phyloP scores from a whole-genome alignment of 2,113 vertebrate species.

The Corythaeola cristata region DNA sequence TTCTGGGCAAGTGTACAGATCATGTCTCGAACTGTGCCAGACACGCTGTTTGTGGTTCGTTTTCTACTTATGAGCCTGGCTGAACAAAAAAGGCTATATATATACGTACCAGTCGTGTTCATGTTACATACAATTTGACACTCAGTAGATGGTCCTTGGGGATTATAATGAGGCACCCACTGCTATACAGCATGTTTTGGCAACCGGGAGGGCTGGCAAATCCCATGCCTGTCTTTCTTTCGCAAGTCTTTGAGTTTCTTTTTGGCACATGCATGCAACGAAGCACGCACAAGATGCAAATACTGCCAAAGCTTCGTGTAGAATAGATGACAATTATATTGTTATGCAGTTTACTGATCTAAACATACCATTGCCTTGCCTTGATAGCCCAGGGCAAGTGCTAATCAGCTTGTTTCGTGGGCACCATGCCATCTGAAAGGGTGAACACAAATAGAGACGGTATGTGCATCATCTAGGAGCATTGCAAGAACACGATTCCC shows the following conservation, averaged over 20 bases:
- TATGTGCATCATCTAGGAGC: constrained; percentile 40
- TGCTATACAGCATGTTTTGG: constrained; percentile 26
- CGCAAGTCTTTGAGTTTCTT: not conserved
- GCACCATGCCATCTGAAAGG: constrained; percentile 50
- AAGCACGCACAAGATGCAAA: not conserved
- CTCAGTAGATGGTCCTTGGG: not conserved
- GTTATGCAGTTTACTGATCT: constrained; percentile 63
- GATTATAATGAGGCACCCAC: constrained; percentile 10
- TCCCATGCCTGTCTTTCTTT: constrained; percentile 19
- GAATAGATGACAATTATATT: constrained; percentile 65
- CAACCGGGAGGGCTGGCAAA: not conserved
- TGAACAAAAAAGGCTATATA: not conserved
- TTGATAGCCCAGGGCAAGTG: constrained; percentile 60
- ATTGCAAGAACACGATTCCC: constrained; percentile 35
- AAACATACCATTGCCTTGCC: constrained; percentile 62
- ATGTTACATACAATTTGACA: not conserved
- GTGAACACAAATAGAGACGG: constrained; percentile 54
- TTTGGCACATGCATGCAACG: constrained; percentile 3
- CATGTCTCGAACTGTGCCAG: constrained; percentile 38
- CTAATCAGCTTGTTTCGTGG: constrained; percentile 51
- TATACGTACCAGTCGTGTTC: not conserved
- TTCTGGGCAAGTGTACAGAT: constrained; percentile 30
- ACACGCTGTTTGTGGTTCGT: not conserved
- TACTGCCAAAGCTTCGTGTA: constrained; percentile 46
- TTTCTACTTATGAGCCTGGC: not conserved